These are phyloP conservation scores for Lissonota sp. DNA, from an alignment of 2,888 invertebrate species.

Conservation along the genomic window DNA sequence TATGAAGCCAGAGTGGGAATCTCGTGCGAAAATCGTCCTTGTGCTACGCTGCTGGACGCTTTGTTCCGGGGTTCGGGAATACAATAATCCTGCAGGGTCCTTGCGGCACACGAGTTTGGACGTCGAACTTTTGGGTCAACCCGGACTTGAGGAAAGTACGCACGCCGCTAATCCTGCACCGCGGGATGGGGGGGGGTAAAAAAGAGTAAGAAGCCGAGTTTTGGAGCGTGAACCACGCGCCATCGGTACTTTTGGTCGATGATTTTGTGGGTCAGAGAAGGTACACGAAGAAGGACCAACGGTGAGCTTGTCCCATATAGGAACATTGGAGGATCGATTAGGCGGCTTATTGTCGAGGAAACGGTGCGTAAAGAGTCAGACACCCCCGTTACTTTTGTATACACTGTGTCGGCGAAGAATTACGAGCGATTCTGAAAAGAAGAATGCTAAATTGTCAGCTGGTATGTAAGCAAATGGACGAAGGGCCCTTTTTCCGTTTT, in stretches of 20 bases:
- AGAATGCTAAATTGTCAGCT: conserved; percentile 42
- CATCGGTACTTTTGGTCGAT: conserved; percentile 36
- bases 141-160: conserved; percentile 60
- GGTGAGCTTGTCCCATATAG: background rate
- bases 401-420: background rate
- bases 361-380: conserved; percentile 53
- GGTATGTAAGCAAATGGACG: conserved; percentile 21
- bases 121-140: conserved; percentile 3
- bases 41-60: conserved; percentile 27
- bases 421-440: background rate
- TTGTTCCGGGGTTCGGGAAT: conserved; percentile 41
- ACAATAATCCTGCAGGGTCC: conserved; percentile 69
- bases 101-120: conserved; percentile 69
- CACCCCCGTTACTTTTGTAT: background rate
- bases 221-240: conserved; percentile 61
- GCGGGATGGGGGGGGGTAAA: conserved; percentile 4
- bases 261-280: background rate
- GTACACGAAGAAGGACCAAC: background rate
- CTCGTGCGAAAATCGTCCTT: conserved; percentile 27
- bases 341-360: conserved; percentile 30
- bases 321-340: conserved; percentile 51
- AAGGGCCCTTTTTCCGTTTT: no score
- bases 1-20: background rate
- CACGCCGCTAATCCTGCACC: conserved; percentile 65
- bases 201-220: conserved; percentile 54